Conservation (phyloP, 2,888 invertebrate species). For the Diplolepis rosae region DNA sequence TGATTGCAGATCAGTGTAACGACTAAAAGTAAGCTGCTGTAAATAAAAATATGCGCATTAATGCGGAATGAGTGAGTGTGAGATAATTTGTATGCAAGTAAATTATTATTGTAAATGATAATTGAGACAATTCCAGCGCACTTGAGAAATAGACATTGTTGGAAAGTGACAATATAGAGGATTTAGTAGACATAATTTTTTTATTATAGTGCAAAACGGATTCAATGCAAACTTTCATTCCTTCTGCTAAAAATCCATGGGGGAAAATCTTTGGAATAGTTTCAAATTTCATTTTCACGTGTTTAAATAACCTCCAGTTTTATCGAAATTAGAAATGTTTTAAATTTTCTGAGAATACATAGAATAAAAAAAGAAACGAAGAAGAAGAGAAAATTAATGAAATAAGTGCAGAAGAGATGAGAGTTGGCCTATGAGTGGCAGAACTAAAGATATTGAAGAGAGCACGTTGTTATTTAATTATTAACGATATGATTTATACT, state of each 20-base stretch:
- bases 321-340: no score
- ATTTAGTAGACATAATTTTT: constrained; percentile 32
- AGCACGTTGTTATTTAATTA: constrained; percentile 21
- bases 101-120: constrained; percentile 40
- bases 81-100: not conserved
- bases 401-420: not conserved
- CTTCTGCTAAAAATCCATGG: not conserved
- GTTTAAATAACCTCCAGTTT: no score
- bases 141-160: constrained; percentile 32
- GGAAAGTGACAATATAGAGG: constrained; percentile 44
- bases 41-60: constrained; percentile 10
- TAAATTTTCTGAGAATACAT: no score
- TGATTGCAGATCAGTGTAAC: constrained; percentile 5
- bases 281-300: no score
- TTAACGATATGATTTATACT: constrained; percentile 4
- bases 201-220: not conserved
- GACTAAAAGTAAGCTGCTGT: constrained; percentile 18
- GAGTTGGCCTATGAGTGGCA: constrained; percentile 4
- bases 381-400: no score
- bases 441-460: not conserved
- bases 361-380: no score
- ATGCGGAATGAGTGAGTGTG: not conserved
- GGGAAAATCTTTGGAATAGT: no score
- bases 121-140: constrained; percentile 49
- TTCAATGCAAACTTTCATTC: not conserved